Evolutionary conservation across 2,797 vertebrate genomes (phyloP).

Genomic region (Netta rufina): DNA sequence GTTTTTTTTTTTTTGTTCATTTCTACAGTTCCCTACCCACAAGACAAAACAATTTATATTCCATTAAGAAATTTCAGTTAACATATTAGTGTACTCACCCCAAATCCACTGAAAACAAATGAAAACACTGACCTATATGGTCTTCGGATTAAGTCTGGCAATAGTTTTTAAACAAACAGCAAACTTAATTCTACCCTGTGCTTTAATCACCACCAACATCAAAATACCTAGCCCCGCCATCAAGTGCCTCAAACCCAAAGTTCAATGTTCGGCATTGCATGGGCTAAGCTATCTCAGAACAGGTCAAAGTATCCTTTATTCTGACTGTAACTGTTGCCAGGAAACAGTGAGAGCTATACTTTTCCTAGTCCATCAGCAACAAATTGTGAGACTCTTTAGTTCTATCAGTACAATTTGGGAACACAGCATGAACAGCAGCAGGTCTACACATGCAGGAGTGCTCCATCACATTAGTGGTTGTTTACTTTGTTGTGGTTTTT

Average conservation of each 20-base stretch:
- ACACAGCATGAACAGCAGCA: neutral
- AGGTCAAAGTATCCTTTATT: slow-evolving; percentile 9
- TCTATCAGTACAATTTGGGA: neutral
- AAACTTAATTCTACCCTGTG: neutral
- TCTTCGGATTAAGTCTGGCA: neutral
- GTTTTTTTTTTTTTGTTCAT: neutral
- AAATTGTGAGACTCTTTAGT: neutral
- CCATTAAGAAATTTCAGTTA: neutral
- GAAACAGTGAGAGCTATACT: neutral
- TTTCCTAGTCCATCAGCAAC: neutral
- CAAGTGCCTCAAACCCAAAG: slow-evolving; percentile 1
- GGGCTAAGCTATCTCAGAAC: neutral
- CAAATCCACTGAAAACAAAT: neutral
- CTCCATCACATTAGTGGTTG: neutral
- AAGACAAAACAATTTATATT: neutral
- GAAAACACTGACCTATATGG: neutral
- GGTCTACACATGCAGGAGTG: neutral
- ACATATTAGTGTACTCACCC: neutral
- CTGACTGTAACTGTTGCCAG: neutral
- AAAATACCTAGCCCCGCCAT: neutral
- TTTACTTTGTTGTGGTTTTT: too few species aligned
- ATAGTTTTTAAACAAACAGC: neutral
- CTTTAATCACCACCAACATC: neutral
- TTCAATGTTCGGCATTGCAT: neutral
- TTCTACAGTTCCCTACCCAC: neutral